Base-by-base conservation (phyloP, 2,113 vertebrate species). In the Ochotona curzoniae region DNA sequence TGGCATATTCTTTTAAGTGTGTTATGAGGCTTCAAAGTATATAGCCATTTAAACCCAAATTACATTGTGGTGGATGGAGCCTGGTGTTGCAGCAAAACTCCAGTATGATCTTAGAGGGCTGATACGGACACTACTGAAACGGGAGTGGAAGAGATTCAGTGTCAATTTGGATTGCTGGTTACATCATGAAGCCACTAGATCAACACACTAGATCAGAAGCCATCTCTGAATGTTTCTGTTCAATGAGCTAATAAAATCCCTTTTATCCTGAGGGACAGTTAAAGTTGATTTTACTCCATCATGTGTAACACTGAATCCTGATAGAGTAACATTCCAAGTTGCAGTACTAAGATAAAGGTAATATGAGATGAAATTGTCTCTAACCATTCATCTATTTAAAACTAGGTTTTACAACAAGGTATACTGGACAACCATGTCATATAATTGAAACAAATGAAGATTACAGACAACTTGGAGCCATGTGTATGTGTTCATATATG, bases 231-330 rank as follows among this genome's bases (percentile, higher is more conserved):
- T 5, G 61, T 94, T 87, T 92, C 49, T 85, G 38, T 93, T 90
- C 54, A 73, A 57, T 92, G 30, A 96, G 28, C 21, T 92, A 87
- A 64, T 80, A 91, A 44, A 73, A 86, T 89, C 92, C 30, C 54
- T 6, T 89, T 87, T 81, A 47, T 73, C 82, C 18, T 70, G 64
- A 69, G 21, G 70, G 51, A 93, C 25, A 71, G 7, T 26, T 70
- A 57, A 81, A 81, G 8, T 67, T 82, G 44, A 82, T 81, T 63
- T 67, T 84, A 44, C 35, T 81, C 67, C 51, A 82, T 84, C 17
- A 74, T 7, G 54, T 82, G 18, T 15, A 82, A 79, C 38, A 80
- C 47, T 85, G 63, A 75, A 90, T 81, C n/a, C 21, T 86, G 61
- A 70, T 11, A 61, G 15, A 86, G 54, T 13, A 81, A 81, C 12